Percentiles rank a stretch among this genome's conserved stretches.
phyloP scores from a whole-genome alignment of 2,888 invertebrate species.

The Pimpla rufipes region DNA sequence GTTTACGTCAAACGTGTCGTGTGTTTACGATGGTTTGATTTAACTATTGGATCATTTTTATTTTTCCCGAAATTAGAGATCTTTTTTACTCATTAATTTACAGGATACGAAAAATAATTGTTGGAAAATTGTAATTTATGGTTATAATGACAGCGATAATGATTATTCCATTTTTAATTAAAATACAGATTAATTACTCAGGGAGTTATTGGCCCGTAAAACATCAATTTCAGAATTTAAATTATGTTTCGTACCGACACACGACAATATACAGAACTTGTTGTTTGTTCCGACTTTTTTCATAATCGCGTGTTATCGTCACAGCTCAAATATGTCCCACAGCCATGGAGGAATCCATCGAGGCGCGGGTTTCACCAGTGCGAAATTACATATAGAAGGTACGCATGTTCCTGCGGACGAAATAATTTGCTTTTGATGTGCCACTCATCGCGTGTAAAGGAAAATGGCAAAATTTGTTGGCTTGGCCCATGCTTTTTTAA shows the following conservation, averaged over 20 bases:
- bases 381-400: slow-evolving; percentile 11
- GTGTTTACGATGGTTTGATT: too few relatives aligned
- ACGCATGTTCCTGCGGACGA: background rate
- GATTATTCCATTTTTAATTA: too few relatives aligned
- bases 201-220: background rate
- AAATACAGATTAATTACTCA: too few relatives aligned
- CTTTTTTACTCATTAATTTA: background rate
- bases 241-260: too few relatives aligned
- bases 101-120: background rate
- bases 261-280: too few relatives aligned
- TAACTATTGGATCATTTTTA: too few relatives aligned
- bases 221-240: too few relatives aligned
- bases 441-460: background rate
- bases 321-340: background rate
- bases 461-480: background rate
- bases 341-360: background rate
- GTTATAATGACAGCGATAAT: too few relatives aligned
- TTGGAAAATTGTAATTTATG: background rate
- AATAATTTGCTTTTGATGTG: slow-evolving; percentile 18
- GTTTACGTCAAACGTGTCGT: too few relatives aligned
- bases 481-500: background rate
- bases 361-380: background rate
- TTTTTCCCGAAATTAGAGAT: too few relatives aligned
- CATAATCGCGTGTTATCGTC: background rate
- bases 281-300: background rate